A percentile compares a stretch with the other conserved stretches of the same genome.
phyloP scores from a whole-genome alignment of 1,140 invertebrate genomes.

The Drosophila ambigua region DNA sequence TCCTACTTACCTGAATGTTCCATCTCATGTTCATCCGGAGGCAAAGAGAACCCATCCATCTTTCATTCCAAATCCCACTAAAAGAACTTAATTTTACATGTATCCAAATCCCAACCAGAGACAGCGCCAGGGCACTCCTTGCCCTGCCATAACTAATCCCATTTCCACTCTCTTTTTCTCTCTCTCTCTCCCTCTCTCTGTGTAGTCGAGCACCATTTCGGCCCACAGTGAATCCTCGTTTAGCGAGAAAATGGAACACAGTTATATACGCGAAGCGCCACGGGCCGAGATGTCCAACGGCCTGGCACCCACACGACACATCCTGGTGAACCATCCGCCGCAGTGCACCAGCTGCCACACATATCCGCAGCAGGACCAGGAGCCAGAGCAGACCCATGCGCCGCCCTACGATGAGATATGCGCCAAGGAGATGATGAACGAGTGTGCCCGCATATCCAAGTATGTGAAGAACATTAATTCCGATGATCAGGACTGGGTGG shows the following conservation, averaged over 20 bases:
- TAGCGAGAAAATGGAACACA: constrained; percentile 77
- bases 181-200: not conserved
- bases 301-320: constrained; percentile 60
- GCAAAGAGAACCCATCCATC: too few species aligned
- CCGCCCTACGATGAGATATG: constrained; percentile 88
- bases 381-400: constrained; percentile 59
- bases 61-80: too few species aligned
- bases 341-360: constrained; percentile 79
- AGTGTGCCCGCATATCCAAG: constrained; percentile 88
- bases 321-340: constrained; percentile 74
- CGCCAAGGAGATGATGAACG: constrained; percentile 88
- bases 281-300: constrained; percentile 58
- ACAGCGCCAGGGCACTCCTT: not conserved
- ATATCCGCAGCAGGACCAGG: constrained; percentile 69
- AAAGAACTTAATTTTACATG: constrained; percentile 7
- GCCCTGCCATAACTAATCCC: not conserved
- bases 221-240: constrained; percentile 59
- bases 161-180: not conserved
- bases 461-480: constrained; percentile 86
- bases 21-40: too few species aligned
- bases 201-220: constrained; percentile 69
- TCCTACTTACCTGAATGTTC: too few species aligned
- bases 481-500: constrained; percentile 89
- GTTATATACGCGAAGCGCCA: constrained; percentile 71
- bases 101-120: not conserved